A percentile compares a stretch with the other conserved stretches of the same genome.
Evolutionary conservation across 2,797 vertebrate genomes (phyloP).

Genomic region (Borostomias antarcticus): DNA sequence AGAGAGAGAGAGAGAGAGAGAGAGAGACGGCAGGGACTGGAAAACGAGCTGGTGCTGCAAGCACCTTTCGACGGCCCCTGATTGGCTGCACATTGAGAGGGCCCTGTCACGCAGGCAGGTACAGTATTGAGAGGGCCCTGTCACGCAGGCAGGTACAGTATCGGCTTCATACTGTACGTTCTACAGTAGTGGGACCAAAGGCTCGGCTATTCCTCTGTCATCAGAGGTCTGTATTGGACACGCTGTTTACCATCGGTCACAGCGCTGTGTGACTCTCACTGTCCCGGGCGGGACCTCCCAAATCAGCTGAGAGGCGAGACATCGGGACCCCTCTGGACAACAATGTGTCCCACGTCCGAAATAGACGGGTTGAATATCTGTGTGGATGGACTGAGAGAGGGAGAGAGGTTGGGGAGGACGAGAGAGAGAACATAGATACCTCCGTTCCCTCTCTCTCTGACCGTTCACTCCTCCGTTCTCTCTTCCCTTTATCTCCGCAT

Average conservation of each 20-base stretch:
- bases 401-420: no score
- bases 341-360: neutral
- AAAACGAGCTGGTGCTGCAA: constrained; percentile 29
- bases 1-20: neutral
- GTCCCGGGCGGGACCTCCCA: neutral
- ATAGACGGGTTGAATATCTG: neutral
- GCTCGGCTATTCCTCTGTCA: constrained; percentile 6
- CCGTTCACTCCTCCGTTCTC: no score
- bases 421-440: no score
- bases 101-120: neutral
- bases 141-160: constrained; percentile 6
- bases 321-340: neutral
- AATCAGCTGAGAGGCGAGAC: neutral
- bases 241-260: constrained; percentile 7
- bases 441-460: no score
- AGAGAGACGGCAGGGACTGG: neutral
- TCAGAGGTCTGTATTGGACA: neutral
- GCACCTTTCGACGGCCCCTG: constrained; percentile 39
- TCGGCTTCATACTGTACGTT: neutral
- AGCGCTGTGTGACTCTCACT: neutral
- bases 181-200: neutral
- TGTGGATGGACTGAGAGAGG: neutral
- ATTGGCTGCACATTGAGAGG: constrained; percentile 35
- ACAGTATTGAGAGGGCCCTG: constrained; percentile 23
- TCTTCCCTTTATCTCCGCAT: no score